Evolutionary conservation across 2,888 invertebrate species (phyloP).

Genomic region (Hypsopygia costalis): DNA sequence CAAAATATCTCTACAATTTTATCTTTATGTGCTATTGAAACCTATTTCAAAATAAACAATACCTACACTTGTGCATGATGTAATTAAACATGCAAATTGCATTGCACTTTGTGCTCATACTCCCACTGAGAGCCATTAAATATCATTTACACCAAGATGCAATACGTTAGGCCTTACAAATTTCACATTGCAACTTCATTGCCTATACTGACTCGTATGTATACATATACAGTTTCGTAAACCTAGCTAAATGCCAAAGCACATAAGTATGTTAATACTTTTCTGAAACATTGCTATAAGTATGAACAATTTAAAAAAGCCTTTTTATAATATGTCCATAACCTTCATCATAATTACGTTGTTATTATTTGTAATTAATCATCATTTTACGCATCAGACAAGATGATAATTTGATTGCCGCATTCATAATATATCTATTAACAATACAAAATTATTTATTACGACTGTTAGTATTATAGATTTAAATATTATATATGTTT

Average conservation of each 20-base stretch:
- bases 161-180: conserved; percentile 38
- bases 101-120: conserved; percentile 5
- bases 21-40: too few relatives aligned
- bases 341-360: conserved; percentile 23
- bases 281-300: too few relatives aligned
- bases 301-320: conserved; percentile 21
- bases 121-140: conserved; percentile 17
- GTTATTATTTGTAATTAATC: conserved; percentile 15
- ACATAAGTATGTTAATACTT: conserved; percentile 40
- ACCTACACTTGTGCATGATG: neutral
- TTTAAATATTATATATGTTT: too few relatives aligned
- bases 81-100: conserved; percentile 9
- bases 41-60: too few relatives aligned
- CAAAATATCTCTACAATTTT: too few relatives aligned
- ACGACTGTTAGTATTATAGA: too few relatives aligned
- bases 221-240: conserved; percentile 49
- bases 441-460: too few relatives aligned
- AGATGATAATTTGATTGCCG: neutral
- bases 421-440: too few relatives aligned
- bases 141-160: conserved; percentile 32
- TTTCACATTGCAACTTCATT: conserved; percentile 37
- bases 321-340: conserved; percentile 21
- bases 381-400: conserved; percentile 7
- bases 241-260: conserved; percentile 59
- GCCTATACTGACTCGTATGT: neutral